Evolutionary conservation across 2,888 invertebrate species (phyloP), one percentile per base, ranked within the genome.

Genomic region (Schizotus pectinicornis): DNA sequence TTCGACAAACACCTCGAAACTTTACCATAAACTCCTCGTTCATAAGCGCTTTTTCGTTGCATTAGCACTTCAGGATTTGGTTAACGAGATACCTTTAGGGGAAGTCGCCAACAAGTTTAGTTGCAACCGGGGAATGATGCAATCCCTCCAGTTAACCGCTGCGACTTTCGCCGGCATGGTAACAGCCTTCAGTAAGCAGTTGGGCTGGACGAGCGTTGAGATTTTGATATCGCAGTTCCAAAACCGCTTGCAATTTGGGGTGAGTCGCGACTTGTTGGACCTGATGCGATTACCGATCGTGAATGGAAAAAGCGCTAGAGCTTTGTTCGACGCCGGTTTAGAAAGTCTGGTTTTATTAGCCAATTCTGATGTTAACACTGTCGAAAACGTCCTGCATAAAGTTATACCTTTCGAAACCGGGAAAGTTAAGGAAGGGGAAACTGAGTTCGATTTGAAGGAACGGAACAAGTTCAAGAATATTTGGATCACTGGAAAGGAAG

Each of bases 121-220:
- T 67, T 93, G 94, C 72, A 88, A 90, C 52, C 88, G 96, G 50
- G 98, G 98, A 8, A 87, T 94, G 79, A 81, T 99, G 13, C 98
- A 99, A 81, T 89, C 92, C 55, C 83, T 99, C 30, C 98, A 99
- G 79, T 96, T 97, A 78, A 90, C 92, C 54, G 91, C 98, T 1
- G 90, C 98, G 33, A 95, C 95, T 33, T 98, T 97, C 85, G 96
- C 98, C 52, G 97, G 96, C 53, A 98, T 98, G 92, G 93, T 98
- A 1, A 95, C 96, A 2, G 88, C 93, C n/a, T 98, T 99, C 81
- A 95, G 97, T 78, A 87, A 86, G 62, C 90, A 95, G 50, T 81
- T 99, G 7, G 94, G 96, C 14, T 99, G 98, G 98, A 86, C 86
- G 64, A 93, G 91, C 75, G 84, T 99, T 72, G 92, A 96, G 77